These are phyloP conservation scores for Folsomia manolachei DNA, from an alignment of 2,888 invertebrate genomes.

Conservation along the genomic window DNA sequence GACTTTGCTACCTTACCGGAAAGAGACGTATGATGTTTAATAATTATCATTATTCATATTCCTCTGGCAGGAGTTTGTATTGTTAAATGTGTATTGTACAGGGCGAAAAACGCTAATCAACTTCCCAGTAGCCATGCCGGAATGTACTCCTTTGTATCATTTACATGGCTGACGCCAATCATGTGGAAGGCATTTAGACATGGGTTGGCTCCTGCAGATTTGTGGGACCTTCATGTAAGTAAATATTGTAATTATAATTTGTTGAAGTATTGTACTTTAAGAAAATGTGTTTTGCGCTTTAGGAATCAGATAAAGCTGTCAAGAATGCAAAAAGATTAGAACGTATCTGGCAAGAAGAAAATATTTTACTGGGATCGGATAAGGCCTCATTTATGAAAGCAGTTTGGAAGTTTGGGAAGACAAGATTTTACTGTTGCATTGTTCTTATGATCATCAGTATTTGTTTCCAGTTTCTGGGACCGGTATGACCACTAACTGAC, in stretches of 20 bases:
- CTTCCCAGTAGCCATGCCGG: slow-evolving; percentile 52
- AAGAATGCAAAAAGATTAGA: slow-evolving; percentile 52
- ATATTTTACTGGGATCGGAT: slow-evolving; percentile 51
- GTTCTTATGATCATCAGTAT: slow-evolving; percentile 52
- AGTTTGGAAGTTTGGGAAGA: slow-evolving; percentile 53
- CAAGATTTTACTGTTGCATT: slow-evolving; percentile 53
- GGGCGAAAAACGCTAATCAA: not conserved
- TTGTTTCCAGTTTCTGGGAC: slow-evolving; percentile 54
- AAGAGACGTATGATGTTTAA: slow-evolving; percentile 19
- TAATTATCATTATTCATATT: not conserved
- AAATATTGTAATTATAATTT: too few species aligned
- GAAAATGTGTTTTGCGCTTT: too few species aligned
- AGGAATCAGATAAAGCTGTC: slow-evolving; percentile 52
- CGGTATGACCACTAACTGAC: too few species aligned
- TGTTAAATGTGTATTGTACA: too few species aligned
- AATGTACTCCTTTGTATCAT: slow-evolving; percentile 54
- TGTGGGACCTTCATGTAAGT: slow-evolving; percentile 52
- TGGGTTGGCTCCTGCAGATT: slow-evolving; percentile 52
- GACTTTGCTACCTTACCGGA: slow-evolving; percentile 37
- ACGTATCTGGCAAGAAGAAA: slow-evolving; percentile 54
- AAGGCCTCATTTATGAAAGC: slow-evolving; percentile 54
- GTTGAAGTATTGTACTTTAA: not conserved
- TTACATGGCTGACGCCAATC: slow-evolving; percentile 54
- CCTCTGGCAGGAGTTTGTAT: too few species aligned
- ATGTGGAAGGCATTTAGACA: slow-evolving; percentile 55